These are phyloP conservation scores for Tachina lurida DNA, from an alignment of 2,888 invertebrate species.

Conservation along the genomic window DNA sequence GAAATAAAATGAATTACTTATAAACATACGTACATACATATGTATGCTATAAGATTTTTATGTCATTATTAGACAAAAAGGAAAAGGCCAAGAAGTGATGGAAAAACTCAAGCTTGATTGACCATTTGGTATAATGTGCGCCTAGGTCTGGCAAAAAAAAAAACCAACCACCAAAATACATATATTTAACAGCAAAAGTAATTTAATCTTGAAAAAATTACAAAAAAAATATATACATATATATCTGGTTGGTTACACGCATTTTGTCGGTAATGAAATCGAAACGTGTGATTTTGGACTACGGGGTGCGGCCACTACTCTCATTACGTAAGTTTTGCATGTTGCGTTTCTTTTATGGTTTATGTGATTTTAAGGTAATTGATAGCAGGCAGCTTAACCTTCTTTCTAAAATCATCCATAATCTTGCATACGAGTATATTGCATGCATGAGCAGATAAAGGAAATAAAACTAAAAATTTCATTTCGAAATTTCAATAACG, in stretches of 20 bases:
- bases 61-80: not conserved
- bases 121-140: slow-evolving; percentile 10
- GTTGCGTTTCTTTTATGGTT: not conserved
- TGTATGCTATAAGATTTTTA: slow-evolving; percentile 13
- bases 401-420: slow-evolving; percentile 40
- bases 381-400: slow-evolving; percentile 65
- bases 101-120: slow-evolving; percentile 56
- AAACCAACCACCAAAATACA: slow-evolving; percentile 34
- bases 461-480: not conserved
- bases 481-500: slow-evolving; percentile 20
- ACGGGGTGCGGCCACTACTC: slow-evolving; percentile 52
- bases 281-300: slow-evolving; percentile 17
- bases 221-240: not conserved
- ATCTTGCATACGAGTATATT: not conserved
- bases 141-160: not conserved
- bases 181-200: slow-evolving; percentile 31
- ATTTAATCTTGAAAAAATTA: slow-evolving; percentile 32
- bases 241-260: no score
- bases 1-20: slow-evolving; percentile 23
- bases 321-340: slow-evolving; percentile 55
- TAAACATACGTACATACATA: not conserved
- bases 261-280: slow-evolving; percentile 1
- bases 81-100: slow-evolving; percentile 36
- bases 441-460: not conserved
- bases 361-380: slow-evolving; percentile 56